Evolutionary conservation across 2,113 vertebrate species (phyloP).

Genomic region (Axis porcinus): DNA sequence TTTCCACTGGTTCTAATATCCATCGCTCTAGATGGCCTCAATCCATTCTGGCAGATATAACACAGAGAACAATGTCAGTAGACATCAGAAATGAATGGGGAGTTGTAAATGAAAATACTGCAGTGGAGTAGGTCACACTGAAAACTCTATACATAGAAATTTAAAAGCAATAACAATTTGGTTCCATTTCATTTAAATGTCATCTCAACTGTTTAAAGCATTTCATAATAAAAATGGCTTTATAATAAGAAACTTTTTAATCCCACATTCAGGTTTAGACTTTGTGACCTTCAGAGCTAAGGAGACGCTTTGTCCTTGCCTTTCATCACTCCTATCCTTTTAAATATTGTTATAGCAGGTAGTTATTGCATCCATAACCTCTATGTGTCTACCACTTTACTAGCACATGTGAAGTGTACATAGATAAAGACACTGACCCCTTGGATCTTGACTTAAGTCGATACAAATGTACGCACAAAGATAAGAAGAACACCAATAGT

Average conservation of each 20-base stretch:
- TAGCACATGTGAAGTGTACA: background rate
- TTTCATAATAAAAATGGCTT: background rate
- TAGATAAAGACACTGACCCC: background rate
- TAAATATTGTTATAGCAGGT: background rate
- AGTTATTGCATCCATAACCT: background rate
- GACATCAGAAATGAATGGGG: conserved; percentile 44
- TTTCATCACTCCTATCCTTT: background rate
- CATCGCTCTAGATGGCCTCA: conserved; percentile 32
- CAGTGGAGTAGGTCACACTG: background rate
- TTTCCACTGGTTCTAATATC: conserved; percentile 45
- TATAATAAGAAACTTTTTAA: background rate
- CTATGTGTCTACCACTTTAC: background rate
- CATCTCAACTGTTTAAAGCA: background rate
- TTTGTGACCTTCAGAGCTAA: background rate
- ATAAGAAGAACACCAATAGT: background rate
- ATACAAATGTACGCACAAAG: background rate
- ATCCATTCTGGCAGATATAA: conserved; percentile 52
- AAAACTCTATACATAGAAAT: background rate
- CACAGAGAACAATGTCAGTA: conserved; percentile 26
- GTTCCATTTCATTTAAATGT: conserved; percentile 13
- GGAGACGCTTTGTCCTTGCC: background rate
- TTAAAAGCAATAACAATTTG: background rate
- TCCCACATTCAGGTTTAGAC: background rate
- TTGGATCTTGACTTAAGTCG: background rate
- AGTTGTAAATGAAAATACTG: conserved; percentile 41